Percentiles rank a stretch among this genome's conserved stretches.
Conservation (phyloP, 1,140 invertebrate genomes). For the Schlechtendalia chinensis region DNA sequence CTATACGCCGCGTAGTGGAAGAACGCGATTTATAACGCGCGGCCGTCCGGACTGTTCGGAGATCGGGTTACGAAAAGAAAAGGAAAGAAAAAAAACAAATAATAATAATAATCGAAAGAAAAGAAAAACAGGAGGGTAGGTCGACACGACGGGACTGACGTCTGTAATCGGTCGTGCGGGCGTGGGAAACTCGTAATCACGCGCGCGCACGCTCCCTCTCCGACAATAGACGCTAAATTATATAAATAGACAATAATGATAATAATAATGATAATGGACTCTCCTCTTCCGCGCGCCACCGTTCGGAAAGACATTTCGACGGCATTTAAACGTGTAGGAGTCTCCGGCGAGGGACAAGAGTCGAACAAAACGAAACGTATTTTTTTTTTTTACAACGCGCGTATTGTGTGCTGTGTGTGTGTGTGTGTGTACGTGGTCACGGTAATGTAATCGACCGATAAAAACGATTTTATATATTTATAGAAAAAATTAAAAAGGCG, state of each 20-base stretch:
- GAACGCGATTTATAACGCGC: too few species aligned
- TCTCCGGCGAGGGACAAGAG: neutral
- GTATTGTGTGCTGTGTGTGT: too few species aligned
- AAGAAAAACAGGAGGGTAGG: neutral
- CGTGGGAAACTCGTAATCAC: constrained; percentile 11
- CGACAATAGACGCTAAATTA: neutral
- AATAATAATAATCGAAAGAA: neutral
- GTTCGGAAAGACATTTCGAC: constrained; percentile 6
- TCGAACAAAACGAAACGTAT: too few species aligned
- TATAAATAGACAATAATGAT: neutral
- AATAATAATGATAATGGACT: too few species aligned
- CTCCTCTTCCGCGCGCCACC: neutral
- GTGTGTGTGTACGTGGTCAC: too few species aligned
- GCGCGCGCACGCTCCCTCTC: neutral
- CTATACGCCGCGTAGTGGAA: neutral
- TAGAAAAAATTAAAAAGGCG: too few species aligned
- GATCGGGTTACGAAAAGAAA: neutral
- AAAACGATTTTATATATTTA: too few species aligned
- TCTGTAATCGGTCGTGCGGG: neutral
- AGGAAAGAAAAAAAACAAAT: too few species aligned
- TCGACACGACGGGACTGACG: neutral
- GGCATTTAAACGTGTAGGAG: too few species aligned
- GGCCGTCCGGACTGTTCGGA: neutral
- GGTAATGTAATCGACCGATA: too few species aligned
- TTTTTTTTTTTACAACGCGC: too few species aligned